Conservation (phyloP, 2,888 invertebrate species). For the Mesoligia furuncula region DNA sequence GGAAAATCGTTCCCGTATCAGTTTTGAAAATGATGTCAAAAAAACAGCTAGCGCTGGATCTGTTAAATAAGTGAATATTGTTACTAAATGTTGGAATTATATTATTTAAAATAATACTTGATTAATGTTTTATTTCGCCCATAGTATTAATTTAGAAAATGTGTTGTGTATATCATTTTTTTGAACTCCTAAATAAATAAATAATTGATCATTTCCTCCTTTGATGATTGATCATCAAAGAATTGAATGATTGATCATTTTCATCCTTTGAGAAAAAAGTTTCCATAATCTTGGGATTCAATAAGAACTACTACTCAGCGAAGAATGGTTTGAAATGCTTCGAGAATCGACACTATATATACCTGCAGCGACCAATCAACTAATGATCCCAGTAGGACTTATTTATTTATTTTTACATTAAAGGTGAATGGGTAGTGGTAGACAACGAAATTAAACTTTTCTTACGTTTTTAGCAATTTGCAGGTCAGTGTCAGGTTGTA, state of each 20-base stretch:
- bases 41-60: not conserved
- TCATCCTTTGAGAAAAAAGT: not conserved
- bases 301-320: not conserved
- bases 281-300: not conserved
- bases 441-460: too few species aligned
- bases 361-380: not conserved
- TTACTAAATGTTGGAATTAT: not conserved
- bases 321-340: not conserved
- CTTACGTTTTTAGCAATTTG: too few species aligned
- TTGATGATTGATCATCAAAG: too few species aligned
- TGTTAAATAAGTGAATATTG: not conserved
- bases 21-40: constrained; percentile 12
- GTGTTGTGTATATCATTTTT: not conserved
- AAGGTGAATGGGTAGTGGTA: too few species aligned
- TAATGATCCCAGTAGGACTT: too few species aligned
- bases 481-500: too few species aligned
- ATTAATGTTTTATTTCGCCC: not conserved
- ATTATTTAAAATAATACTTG: not conserved
- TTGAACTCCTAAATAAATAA: not conserved
- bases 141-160: not conserved
- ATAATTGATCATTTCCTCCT: not conserved
- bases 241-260: not conserved
- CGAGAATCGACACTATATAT: not conserved
- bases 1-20: constrained; percentile 33
- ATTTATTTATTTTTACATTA: not conserved